Conservation (phyloP, 2,797 vertebrate species). For the Lepidocolaptes lacrymiger region DNA sequence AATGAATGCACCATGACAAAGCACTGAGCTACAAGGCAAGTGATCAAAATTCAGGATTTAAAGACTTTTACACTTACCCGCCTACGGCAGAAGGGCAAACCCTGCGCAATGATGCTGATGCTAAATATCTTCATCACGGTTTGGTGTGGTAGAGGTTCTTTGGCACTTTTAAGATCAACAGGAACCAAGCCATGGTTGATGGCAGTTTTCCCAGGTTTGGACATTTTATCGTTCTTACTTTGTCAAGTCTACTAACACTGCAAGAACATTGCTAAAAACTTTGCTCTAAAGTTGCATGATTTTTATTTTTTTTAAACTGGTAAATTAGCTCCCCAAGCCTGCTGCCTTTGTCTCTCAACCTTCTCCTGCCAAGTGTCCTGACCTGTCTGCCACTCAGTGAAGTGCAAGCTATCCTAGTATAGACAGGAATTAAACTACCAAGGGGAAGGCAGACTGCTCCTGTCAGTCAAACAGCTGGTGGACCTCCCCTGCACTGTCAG, state of each 20-base stretch:
- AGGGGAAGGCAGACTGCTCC: constrained; percentile 86
- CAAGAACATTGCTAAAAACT: constrained; percentile 65
- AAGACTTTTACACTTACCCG: constrained; percentile 87
- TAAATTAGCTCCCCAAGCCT: constrained; percentile 65
- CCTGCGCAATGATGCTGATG: constrained; percentile 97
- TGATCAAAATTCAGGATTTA: constrained; percentile 34
- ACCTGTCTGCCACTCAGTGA: constrained; percentile 78
- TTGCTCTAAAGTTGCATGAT: neutral
- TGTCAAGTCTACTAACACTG: constrained; percentile 63
- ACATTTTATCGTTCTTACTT: constrained; percentile 82
- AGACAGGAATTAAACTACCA: constrained; percentile 90
- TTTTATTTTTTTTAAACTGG: neutral
- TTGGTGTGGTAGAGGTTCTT: constrained; percentile 88
- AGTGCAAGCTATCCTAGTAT: constrained; percentile 86
- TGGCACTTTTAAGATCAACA: constrained; percentile 84
- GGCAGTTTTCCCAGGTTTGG: constrained; percentile 85
- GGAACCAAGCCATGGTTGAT: constrained; percentile 82
- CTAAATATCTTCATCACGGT: constrained; percentile 98
- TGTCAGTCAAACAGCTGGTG: constrained; percentile 89
- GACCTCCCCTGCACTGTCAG: constrained; percentile 75
- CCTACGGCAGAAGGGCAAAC: constrained; percentile 94
- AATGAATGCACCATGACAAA: constrained; percentile 22
- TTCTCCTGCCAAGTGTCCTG: constrained; percentile 76
- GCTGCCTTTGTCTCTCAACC: constrained; percentile 75
- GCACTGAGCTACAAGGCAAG: constrained; percentile 17